Conservation (phyloP, 2,888 invertebrate genomes). For the Chalcis sispes region DNA sequence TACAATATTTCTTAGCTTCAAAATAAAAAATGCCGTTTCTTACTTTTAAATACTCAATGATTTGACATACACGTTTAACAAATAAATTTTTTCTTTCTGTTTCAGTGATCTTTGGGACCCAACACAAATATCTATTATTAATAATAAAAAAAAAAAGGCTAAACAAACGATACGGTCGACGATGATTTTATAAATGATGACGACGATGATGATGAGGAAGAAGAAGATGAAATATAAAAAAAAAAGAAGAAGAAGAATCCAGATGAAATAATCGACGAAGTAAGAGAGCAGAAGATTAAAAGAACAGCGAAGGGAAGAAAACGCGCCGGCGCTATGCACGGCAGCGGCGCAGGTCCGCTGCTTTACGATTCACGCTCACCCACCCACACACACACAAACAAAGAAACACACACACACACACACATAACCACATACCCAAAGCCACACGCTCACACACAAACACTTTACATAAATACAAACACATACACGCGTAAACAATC, state of each 20-base stretch:
- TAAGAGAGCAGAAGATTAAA: constrained; percentile 37
- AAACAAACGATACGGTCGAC: constrained; percentile 71
- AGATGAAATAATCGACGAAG: constrained; percentile 34
- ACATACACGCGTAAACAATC: constrained; percentile 26
- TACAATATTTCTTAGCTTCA: too few species aligned
- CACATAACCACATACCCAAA: too few species aligned
- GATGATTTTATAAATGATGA: constrained; percentile 73
- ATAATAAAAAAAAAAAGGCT: constrained; percentile 65
- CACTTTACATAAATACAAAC: too few species aligned
- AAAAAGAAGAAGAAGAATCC: constrained; percentile 14
- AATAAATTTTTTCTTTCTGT: constrained; percentile 64
- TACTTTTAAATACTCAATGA: too few species aligned
- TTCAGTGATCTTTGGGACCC: constrained; percentile 74
- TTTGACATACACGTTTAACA: too few species aligned
- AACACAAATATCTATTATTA: constrained; percentile 75
- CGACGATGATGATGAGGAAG: constrained; percentile 57
- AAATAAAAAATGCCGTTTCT: too few species aligned
- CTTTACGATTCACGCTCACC: constrained; percentile 27
- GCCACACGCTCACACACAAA: too few species aligned
- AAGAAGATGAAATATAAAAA: neutral
- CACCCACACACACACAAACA: constrained; percentile 37
- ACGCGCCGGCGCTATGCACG: constrained; percentile 51
- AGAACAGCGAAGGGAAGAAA: constrained; percentile 44
- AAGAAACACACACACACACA: constrained; percentile 25
- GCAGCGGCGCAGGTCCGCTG: constrained; percentile 54